phyloP scores from a whole-genome alignment of 2,888 invertebrate species.

The Lamellibrachia satsuma region DNA sequence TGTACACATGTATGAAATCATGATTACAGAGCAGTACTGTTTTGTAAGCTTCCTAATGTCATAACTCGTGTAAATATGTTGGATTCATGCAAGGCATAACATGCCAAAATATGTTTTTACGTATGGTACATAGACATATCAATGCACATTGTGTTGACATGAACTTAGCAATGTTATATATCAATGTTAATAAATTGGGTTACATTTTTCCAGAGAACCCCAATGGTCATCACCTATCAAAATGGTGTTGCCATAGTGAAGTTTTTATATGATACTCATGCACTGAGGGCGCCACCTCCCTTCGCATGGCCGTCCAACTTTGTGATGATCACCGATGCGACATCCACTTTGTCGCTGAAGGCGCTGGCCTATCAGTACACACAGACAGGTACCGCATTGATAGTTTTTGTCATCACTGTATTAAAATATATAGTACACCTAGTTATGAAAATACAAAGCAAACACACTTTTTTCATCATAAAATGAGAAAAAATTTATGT shows the following conservation, averaged over 20 bases:
- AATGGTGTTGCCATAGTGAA: no score
- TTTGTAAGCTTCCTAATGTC: no score
- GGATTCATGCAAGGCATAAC: no score
- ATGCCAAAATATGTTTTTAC: no score
- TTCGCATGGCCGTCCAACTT: conserved; percentile 99
- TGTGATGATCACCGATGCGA: conserved; percentile 98
- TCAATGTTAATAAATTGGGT: neutral
- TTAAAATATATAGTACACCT: neutral
- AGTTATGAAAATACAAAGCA: neutral
- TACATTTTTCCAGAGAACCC: no score
- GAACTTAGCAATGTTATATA: neutral
- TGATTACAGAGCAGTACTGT: no score
- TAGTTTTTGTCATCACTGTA: neutral
- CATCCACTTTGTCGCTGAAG: conserved; percentile 98
- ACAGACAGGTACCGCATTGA: neutral
- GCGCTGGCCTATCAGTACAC: conserved; percentile 70
- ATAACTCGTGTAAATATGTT: no score
- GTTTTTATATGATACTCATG: conserved; percentile 74
- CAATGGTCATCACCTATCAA: neutral
- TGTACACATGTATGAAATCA: no score
- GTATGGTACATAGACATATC: no score
- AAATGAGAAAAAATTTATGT: no score
- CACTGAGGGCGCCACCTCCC: conserved; percentile 98
- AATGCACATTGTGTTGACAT: neutral
- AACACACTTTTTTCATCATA: neutral